A percentile compares a stretch with the other conserved stretches of the same genome.
phyloP scores from a whole-genome alignment of 2,797 vertebrate genomes.

The Molothrus ater region DNA sequence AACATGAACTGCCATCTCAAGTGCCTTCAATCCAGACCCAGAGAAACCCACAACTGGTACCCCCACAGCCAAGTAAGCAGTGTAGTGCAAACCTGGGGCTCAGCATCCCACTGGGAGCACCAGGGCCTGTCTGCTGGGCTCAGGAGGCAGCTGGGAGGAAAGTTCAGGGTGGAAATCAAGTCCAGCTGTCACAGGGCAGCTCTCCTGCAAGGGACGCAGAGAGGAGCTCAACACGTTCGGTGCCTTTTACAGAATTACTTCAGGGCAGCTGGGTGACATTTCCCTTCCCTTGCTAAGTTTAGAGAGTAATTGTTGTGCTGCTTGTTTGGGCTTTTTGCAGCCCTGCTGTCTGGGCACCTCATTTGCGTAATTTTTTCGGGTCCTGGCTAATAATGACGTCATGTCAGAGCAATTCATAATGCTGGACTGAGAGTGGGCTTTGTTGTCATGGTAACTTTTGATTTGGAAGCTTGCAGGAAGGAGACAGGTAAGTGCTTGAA shows the following conservation, averaged over 20 bases:
- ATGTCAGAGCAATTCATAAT: background rate
- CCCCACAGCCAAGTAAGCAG: background rate
- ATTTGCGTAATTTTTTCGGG: slow-evolving; percentile 13
- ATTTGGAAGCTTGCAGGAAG: slow-evolving; percentile 1
- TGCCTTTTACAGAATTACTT: background rate
- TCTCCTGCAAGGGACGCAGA: background rate
- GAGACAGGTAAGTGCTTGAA: slow-evolving; percentile 52
- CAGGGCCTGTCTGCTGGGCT: background rate
- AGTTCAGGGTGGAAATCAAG: background rate
- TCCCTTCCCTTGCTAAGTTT: background rate
- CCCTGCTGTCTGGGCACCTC: background rate
- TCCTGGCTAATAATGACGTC: slow-evolving; percentile 11
- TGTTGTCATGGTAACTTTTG: slow-evolving; percentile 50
- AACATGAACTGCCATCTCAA: too few relatives aligned
- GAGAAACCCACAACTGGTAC: too few relatives aligned
- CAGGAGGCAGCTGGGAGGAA: background rate
- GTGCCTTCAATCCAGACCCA: too few relatives aligned
- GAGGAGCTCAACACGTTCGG: background rate
- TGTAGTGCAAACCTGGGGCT: background rate
- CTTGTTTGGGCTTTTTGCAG: background rate
- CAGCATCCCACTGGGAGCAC: background rate
- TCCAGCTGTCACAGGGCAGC: background rate
- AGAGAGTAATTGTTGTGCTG: background rate
- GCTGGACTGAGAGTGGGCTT: slow-evolving; percentile 33
- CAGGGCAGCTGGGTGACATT: background rate